phyloP scores from a whole-genome alignment of 2,888 invertebrate genomes.

The Dasysyrphus albostriatus region DNA sequence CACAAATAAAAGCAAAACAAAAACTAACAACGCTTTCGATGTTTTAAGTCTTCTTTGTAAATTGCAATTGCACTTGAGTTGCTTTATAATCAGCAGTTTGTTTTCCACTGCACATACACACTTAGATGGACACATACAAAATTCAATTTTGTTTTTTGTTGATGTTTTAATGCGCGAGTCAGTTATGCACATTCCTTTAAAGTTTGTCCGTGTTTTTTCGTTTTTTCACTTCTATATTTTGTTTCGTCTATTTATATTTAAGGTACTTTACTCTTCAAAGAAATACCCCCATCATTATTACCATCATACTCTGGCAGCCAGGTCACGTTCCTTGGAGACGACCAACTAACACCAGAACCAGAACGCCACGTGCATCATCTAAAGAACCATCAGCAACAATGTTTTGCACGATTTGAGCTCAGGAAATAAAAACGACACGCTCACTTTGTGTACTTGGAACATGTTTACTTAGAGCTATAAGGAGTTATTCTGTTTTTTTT shows the following conservation, averaged over 20 bases:
- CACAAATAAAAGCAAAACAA: neutral
- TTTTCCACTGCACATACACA: constrained; percentile 19
- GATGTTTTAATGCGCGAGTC: too few species aligned
- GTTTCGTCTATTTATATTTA: neutral
- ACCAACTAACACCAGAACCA: constrained; percentile 4
- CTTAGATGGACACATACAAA: constrained; percentile 32
- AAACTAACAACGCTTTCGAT: neutral
- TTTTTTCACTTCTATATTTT: neutral
- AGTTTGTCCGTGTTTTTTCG: constrained; percentile 20
- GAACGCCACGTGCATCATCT: neutral
- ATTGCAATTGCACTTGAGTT: neutral
- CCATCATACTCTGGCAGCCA: constrained; percentile 35
- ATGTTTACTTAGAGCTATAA: neutral
- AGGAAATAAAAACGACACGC: constrained; percentile 22
- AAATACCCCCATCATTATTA: constrained; percentile 43
- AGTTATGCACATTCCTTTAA: constrained; percentile 3
- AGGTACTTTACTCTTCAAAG: constrained; percentile 17
- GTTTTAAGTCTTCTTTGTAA: constrained; percentile 3
- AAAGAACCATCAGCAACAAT: constrained; percentile 37
- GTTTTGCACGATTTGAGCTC: constrained; percentile 38
- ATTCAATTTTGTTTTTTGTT: constrained; percentile 42
- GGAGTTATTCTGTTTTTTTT: neutral
- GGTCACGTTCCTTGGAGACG: constrained; percentile 28
- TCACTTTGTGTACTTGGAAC: neutral
- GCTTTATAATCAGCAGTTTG: constrained; percentile 32